Evolutionary conservation across 2,113 vertebrate genomes (phyloP), one percentile per base, ranked within the genome.

Genomic region (Hylia prasina): DNA sequence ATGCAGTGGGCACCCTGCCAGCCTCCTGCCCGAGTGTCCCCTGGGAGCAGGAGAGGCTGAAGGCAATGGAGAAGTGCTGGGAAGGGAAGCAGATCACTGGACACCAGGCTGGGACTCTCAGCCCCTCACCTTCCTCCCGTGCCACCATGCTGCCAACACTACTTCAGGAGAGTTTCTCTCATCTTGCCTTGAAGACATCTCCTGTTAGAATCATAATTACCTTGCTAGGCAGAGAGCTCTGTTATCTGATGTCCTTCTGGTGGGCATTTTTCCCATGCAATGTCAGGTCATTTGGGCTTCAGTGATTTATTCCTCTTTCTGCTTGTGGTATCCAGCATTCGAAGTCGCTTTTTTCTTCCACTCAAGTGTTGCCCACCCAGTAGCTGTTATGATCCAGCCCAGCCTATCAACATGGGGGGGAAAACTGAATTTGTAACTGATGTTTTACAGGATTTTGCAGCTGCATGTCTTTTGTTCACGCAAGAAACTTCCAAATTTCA

Each of bases 111-210:
- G 66, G 54, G 35, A 9, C 11, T 35, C 56, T 27, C 51, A 53
- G 44, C 39, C 16, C 75, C 45, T 73, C 12, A 0, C 21, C 68
- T 89, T 68, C 30, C 30, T 33, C 45, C 40, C 0, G 0, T 5
- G 2, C 71, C 3, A 1, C 57, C 21, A 2, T 0, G 2, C 57
- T 56, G 44, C 53, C 48, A 47, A 0, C n/a, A 1, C 10, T 0
- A 2, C 23, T 63, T 73, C 17, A 17, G 66, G 27, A 54, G 24
- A 60, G 28, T 42, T 84, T 79, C 27, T 90, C 86, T 90, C 56
- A 50, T 64, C 73, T 56, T 63, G 20, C 63, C 58, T 66, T 73
- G 84, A 93, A 89, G 78, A 6, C 50, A 39, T 47, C 47, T 33
- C 51, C 60, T 75, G 45, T 39, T 83, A 21, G 85, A 80, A 82